Evolutionary conservation across 2,113 vertebrate genomes (phyloP), one percentile per base, ranked within the genome.

Genomic region (Pampusana beccarii): DNA sequence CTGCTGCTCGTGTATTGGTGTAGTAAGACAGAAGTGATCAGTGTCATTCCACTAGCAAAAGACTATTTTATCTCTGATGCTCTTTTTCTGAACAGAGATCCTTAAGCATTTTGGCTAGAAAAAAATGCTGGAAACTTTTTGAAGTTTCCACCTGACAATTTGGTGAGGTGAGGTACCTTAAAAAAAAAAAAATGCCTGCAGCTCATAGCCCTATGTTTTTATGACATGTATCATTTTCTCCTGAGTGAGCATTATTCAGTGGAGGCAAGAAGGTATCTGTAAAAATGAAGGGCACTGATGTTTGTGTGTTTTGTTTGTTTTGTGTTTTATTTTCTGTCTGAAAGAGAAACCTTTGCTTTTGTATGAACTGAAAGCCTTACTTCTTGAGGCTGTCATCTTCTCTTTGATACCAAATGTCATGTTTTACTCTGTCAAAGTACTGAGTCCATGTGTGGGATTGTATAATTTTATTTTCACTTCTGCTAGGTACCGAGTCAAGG

Each of bases 401-500:
- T 48, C 33, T 87, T 89, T 95, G 61, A 19, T 53, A 34, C n/a
- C 34, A 46, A 66, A 46, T 20, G 24, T 70, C 12, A 2, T 19
- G 13, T 44, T 90, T 93, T 86, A 36, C 26, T 84, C 11, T 91
- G 60, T 42, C 15, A 17, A 51, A 67, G 33, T 42, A 31, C 29
- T 1, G 4, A 78, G 26, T 26, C 57, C 4, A 0, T 54, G 5
- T 6, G 15, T 67, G 33, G 9, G 46, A 25, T 33, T 46, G 9
- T 81, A 20, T 65, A 0, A 10, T 42, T 78, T 58, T 67, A 3
- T 95, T 94, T 96, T 92, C 40, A 38, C 71, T 95, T 93, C 62
- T 86, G 42, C 86, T 97, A 99, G 99, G 98, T 99, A 98, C 96
- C 98, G 99, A 74, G 98, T 99, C 88, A 99, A 99, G 97, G 99